Evolutionary conservation across 2,113 vertebrate species (phyloP), one percentile per base, ranked within the genome.

Genomic region (Trogon melanurus): DNA sequence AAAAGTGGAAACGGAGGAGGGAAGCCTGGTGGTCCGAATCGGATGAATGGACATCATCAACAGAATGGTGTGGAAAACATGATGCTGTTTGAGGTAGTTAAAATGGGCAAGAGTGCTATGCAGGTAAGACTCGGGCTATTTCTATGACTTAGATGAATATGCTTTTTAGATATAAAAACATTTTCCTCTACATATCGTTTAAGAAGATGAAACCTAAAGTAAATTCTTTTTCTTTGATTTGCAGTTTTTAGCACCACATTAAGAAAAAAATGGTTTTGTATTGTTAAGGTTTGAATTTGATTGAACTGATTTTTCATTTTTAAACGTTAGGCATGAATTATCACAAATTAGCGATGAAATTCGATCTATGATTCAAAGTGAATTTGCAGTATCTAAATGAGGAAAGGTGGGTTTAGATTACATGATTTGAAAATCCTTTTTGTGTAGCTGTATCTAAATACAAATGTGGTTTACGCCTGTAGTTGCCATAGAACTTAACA

Each of bases 61-160:
- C 99, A 99, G 98, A 99, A 99, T 98, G 99, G 99, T 98, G 99
- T 99, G 98, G 99, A 99, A 98, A 99, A 99, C 98, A 99, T 99
- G 98, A 99, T 99, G 98, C 98, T 99, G 91, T 99, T 99, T 97
- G 99, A 99, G 97, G 99, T 99, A 92, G 99, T 99, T 64, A 99
- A 99, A 98, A 97, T 99, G 98, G 99, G 99, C 96, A 99, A 99
- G 98, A 99, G 99, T 98, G 99, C 99, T 98, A 99, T 99, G 98
- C 99, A 99, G 99, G 99, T 99, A 98, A 97, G 86, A 56, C 64
- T 87, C 95, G n/a, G 38, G 15, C 7, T 79, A 50, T 64, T 21
- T 47, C 7, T 80, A 1, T 38, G 34, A 11, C 29, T 87, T 88
- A 45, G 10, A 29, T 84, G 30, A 66, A 44, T 54, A 16, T 45